Conservation (phyloP, 2,888 invertebrate species). For the Elegia similella region DNA sequence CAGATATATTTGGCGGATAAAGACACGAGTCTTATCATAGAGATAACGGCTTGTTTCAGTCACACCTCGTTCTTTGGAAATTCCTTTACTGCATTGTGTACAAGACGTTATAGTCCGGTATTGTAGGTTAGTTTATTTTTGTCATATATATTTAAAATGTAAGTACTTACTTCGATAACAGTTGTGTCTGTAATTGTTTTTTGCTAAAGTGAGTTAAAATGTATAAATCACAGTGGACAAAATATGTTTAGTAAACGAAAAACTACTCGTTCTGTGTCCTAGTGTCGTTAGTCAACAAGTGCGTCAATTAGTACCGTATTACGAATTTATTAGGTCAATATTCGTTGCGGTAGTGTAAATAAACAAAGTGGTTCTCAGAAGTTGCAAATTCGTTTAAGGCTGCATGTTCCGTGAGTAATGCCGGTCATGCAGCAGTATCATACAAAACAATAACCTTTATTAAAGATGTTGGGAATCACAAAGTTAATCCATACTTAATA, state of each 20-base stretch:
- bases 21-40: slow-evolving; percentile 51
- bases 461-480: neutral
- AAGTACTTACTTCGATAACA: neutral
- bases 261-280: neutral
- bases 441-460: slow-evolving; percentile 1
- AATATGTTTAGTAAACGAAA: no score
- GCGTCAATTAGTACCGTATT: slow-evolving; percentile 19
- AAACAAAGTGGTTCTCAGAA: slow-evolving; percentile 30
- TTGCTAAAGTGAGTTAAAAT: neutral
- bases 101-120: neutral
- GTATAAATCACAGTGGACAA: no score
- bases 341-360: slow-evolving; percentile 38
- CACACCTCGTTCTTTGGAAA: slow-evolving; percentile 41
- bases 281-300: slow-evolving; percentile 14
- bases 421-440: neutral
- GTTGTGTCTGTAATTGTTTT: neutral
- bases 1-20: slow-evolving; percentile 66
- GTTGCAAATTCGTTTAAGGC: slow-evolving; percentile 3
- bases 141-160: neutral
- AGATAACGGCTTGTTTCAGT: slow-evolving; percentile 64
- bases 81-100: slow-evolving; percentile 29
- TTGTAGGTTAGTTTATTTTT: neutral
- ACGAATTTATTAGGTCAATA: slow-evolving; percentile 18
- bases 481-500: no score
- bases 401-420: slow-evolving; percentile 4